Evolutionary conservation across 2,888 invertebrate genomes (phyloP).

Genomic region (Platycheirus albimanus): DNA sequence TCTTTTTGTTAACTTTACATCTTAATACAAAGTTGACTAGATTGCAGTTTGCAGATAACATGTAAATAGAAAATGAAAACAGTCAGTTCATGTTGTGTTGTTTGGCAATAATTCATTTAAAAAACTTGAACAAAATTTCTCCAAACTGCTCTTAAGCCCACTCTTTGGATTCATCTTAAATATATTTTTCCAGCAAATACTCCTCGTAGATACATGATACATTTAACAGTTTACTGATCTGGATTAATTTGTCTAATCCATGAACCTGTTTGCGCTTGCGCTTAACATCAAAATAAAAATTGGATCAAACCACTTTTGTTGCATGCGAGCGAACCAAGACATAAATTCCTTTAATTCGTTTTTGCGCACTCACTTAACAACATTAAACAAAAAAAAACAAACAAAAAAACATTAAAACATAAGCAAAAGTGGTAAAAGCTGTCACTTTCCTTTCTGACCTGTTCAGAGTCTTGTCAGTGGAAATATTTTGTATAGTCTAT

Average conservation of each 20-base stretch:
- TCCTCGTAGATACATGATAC: conserved; percentile 15
- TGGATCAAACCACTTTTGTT: conserved; percentile 69
- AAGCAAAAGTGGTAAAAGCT: conserved; percentile 63
- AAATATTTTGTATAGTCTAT: conserved; percentile 1
- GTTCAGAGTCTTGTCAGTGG: conserved; percentile 45
- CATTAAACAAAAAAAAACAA: conserved; percentile 5
- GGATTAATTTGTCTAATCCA: conserved; percentile 47
- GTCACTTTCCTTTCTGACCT: conserved; percentile 67
- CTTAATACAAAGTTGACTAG: too few relatives aligned
- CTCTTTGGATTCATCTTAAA: conserved; percentile 33
- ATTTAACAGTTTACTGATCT: conserved; percentile 31
- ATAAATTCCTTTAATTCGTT: conserved; percentile 60
- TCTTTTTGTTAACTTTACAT: too few relatives aligned
- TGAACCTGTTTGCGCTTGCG: conserved; percentile 46
- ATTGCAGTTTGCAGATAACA: too few relatives aligned
- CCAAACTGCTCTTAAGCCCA: background rate
- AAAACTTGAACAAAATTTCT: too few relatives aligned
- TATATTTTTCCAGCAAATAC: background rate
- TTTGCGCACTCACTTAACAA: conserved; percentile 24
- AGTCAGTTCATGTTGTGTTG: too few relatives aligned
- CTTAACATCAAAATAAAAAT: conserved; percentile 50
- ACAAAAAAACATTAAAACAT: too few relatives aligned
- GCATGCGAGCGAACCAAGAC: conserved; percentile 43
- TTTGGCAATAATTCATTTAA: too few relatives aligned
- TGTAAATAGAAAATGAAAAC: too few relatives aligned